A percentile compares a stretch with the other conserved stretches of the same genome.
These are phyloP conservation scores for Clupea harengus DNA, from an alignment of 2,113 vertebrate genomes.

Conservation along the genomic window DNA sequence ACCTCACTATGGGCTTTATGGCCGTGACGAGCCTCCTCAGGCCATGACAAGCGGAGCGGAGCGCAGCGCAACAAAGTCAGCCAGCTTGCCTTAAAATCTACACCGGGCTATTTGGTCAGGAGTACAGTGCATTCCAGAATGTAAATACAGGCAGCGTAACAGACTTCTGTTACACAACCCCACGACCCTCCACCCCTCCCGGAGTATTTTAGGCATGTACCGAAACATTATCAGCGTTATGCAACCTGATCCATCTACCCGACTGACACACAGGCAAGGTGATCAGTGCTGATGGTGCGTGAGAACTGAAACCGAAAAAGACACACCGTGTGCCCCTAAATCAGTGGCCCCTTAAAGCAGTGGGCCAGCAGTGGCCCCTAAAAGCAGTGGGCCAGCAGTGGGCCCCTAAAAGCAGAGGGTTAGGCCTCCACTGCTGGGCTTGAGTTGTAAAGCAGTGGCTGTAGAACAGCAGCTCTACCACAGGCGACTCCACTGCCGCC, in stretches of 20 bases:
- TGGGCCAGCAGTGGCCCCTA: background rate
- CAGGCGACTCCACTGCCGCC: background rate
- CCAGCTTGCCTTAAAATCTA: background rate
- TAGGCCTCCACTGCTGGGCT: background rate
- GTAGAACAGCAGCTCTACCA: background rate
- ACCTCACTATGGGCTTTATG: too few relatives aligned
- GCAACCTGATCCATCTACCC: slow-evolving; percentile 48
- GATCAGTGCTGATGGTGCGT: slow-evolving; percentile 33
- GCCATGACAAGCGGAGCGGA: background rate
- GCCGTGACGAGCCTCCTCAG: background rate
- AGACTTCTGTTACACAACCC: slow-evolving; percentile 55
- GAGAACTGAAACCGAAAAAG: background rate
- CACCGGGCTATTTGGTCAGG: background rate
- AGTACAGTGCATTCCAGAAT: background rate
- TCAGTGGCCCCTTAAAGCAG: background rate
- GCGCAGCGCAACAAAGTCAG: background rate
- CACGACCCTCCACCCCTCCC: background rate
- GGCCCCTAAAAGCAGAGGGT: background rate
- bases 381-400: too few relatives aligned
- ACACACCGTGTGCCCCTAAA: background rate
- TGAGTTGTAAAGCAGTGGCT: background rate
- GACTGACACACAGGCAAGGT: slow-evolving; percentile 27
- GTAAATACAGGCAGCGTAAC: slow-evolving; percentile 15
- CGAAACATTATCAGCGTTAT: slow-evolving; percentile 61
- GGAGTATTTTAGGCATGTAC: slow-evolving; percentile 57